A percentile compares a stretch with the other conserved stretches of the same genome.
Evolutionary conservation across 2,888 invertebrate genomes (phyloP).

Genomic region (Dicranocentrus wangi): DNA sequence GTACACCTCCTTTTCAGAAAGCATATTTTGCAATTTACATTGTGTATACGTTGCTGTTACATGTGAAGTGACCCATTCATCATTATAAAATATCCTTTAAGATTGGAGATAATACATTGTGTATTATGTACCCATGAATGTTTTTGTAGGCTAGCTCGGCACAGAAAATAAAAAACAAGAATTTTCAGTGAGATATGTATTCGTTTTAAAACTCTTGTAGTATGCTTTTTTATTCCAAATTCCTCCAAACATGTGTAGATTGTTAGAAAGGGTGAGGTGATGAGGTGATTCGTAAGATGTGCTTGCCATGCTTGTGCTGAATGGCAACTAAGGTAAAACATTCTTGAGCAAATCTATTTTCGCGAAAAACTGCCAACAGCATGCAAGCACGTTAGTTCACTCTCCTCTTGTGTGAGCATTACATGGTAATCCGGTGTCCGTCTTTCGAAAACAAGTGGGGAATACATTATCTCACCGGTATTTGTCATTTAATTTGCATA

Average conservation of each 20-base stretch:
- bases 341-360: conserved; percentile 36
- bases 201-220: background rate
- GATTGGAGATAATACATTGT: background rate
- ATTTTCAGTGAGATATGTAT: conserved; percentile 5
- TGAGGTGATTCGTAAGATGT: conserved; percentile 7
- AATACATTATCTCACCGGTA: conserved; percentile 60
- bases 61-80: conserved; percentile 14
- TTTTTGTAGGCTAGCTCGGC: background rate
- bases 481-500: conserved; percentile 62
- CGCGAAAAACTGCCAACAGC: conserved; percentile 49
- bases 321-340: background rate
- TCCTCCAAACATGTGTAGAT: background rate
- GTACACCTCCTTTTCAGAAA: conserved; percentile 36
- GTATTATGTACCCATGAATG: background rate
- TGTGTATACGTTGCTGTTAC: background rate
- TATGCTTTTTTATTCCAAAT: background rate
- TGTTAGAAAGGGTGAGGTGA: conserved; percentile 4
- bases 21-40: conserved; percentile 1
- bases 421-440: background rate
- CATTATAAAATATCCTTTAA: background rate
- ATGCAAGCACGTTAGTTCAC: background rate
- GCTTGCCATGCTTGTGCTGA: background rate
- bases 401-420: background rate
- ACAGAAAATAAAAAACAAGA: background rate
- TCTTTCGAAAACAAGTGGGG: conserved; percentile 40